phyloP scores from a whole-genome alignment of 2,888 invertebrate genomes.

The Autographa gamma region DNA sequence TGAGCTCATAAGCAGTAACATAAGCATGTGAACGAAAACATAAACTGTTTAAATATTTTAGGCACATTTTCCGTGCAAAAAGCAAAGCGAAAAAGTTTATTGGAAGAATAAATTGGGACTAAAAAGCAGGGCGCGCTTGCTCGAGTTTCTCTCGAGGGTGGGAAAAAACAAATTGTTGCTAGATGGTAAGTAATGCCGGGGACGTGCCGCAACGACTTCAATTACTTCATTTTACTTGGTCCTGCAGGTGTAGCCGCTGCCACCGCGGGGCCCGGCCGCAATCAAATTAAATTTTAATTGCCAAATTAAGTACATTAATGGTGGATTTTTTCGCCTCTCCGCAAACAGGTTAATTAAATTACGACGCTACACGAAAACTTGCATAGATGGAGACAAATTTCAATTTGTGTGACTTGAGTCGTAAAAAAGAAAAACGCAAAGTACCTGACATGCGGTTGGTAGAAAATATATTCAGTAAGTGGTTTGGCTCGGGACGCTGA shows the following conservation, averaged over 20 bases:
- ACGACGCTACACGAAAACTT: slow-evolving; percentile 31
- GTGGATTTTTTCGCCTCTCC: slow-evolving; percentile 58
- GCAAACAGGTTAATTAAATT: slow-evolving; percentile 63
- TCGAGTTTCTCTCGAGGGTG: slow-evolving; percentile 80
- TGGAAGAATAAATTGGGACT: slow-evolving; percentile 85
- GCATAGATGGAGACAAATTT: slow-evolving; percentile 31
- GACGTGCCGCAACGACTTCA: slow-evolving; percentile 80
- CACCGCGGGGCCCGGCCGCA: slow-evolving; percentile 58
- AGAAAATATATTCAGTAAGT: slow-evolving; percentile 61
- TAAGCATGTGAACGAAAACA: slow-evolving; percentile 74
- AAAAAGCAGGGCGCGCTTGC: slow-evolving; percentile 81
- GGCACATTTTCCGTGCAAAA: slow-evolving; percentile 78
- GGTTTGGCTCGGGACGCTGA: slow-evolving; percentile 72
- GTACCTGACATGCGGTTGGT: slow-evolving; percentile 25
- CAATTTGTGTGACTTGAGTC: slow-evolving; percentile 19
- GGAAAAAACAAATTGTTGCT: slow-evolving; percentile 85
- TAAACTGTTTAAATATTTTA: slow-evolving; percentile 85
- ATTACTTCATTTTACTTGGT: slow-evolving; percentile 80
- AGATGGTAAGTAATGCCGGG: slow-evolving; percentile 83
- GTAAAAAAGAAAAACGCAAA: slow-evolving; percentile 13
- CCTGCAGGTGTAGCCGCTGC: slow-evolving; percentile 71
- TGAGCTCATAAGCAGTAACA: slow-evolving; percentile 70
- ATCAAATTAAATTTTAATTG: slow-evolving; percentile 77
- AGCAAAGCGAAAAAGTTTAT: slow-evolving; percentile 83
- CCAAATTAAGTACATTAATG: slow-evolving; percentile 70